Conservation (phyloP, 2,797 vertebrate species). For the Sebastes ruberrimus region DNA sequence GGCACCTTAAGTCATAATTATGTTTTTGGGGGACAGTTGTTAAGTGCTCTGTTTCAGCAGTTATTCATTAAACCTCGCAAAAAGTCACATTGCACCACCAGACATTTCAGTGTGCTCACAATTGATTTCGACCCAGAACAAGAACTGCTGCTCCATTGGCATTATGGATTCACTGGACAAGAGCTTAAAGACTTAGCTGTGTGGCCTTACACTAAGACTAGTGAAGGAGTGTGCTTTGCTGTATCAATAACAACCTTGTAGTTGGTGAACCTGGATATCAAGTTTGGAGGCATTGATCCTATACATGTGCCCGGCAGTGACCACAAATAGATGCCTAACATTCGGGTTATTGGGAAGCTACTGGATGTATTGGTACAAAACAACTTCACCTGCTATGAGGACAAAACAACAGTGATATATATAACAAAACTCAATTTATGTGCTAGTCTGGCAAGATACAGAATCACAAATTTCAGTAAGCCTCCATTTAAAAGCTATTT, state of each 20-base stretch:
- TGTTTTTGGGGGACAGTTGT: not conserved
- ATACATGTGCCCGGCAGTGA: not conserved
- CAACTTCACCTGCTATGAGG: not conserved
- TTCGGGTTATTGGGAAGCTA: not conserved
- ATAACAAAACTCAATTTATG: not conserved
- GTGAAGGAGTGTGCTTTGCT: conserved; percentile 19
- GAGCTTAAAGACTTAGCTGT: conserved; percentile 24
- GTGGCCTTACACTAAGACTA: conserved; percentile 8
- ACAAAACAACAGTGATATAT: not conserved
- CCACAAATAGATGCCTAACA: not conserved
- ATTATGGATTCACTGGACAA: conserved; percentile 45
- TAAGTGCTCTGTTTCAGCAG: not conserved
- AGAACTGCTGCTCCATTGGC: conserved; percentile 31
- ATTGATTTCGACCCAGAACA: conserved; percentile 40
- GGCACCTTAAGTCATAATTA: conserved; percentile 2
- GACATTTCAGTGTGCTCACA: conserved; percentile 23
- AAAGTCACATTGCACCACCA: conserved; percentile 3
- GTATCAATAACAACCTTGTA: conserved; percentile 35
- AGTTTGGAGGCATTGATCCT: conserved; percentile 14
- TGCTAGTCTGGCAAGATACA: not conserved
- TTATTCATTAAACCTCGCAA: not conserved
- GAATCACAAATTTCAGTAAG: not conserved
- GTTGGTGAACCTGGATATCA: not conserved
- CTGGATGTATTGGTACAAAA: not conserved
- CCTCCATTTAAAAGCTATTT: conserved; percentile 14